A percentile compares a stretch with the other conserved stretches of the same genome.
Evolutionary conservation across 35 echinoderm and acorn worm genomes (phyloP).

Genomic region (Eucidaris tribuloides): DNA sequence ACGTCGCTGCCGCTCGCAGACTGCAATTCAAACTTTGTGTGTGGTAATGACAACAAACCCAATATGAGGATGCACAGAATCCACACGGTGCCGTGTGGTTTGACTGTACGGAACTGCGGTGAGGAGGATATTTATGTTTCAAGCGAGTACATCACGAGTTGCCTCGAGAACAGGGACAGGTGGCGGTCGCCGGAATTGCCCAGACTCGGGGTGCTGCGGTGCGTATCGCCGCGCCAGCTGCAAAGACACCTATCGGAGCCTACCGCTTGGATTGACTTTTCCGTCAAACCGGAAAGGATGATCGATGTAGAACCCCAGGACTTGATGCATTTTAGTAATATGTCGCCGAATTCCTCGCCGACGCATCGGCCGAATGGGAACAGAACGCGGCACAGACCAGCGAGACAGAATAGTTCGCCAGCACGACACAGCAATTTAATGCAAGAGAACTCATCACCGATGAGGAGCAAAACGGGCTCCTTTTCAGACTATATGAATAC

Average conservation of each 20-base stretch:
- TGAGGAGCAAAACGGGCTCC: background rate
- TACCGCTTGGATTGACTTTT: constrained; percentile 18
- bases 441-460: background rate
- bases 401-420: constrained; percentile 16
- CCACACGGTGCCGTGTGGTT: constrained; percentile 29
- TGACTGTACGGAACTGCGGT: constrained; percentile 12
- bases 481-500: constrained; percentile 37
- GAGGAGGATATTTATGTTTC: constrained; percentile 57
- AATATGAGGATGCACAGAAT: constrained; percentile 25
- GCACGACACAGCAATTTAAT: background rate
- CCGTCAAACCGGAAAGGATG: constrained; percentile 11
- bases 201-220: constrained; percentile 3
- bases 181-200: constrained; percentile 6
- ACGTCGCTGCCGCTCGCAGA: constrained; percentile 9
- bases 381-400: background rate
- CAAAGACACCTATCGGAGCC: constrained; percentile 25
- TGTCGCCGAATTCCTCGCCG: background rate
- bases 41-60: constrained; percentile 5
- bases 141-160: constrained; percentile 70
- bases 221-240: constrained; percentile 8
- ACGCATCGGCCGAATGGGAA: background rate
- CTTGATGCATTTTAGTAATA: constrained; percentile 20
- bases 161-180: constrained; percentile 45
- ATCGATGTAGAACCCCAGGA: constrained; percentile 21
- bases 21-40: constrained; percentile 33